These are phyloP conservation scores for Tenualosa ilisha DNA, from an alignment of 2,797 vertebrate genomes.

Conservation along the genomic window DNA sequence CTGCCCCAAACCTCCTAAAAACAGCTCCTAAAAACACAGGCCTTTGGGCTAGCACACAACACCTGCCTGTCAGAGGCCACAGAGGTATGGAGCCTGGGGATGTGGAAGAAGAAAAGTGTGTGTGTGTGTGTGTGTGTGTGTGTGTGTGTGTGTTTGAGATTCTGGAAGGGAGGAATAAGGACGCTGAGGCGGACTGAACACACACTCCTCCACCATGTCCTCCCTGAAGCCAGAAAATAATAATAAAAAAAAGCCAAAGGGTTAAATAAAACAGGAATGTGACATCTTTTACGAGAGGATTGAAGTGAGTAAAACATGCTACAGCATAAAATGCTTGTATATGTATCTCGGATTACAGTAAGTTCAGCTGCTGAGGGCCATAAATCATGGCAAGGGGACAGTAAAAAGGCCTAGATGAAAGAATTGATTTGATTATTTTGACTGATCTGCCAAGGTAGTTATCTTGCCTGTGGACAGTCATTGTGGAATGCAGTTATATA, in stretches of 20 bases:
- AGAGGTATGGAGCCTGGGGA: conserved; percentile 30
- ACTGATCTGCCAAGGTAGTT: conserved; percentile 57
- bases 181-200: conserved; percentile 26
- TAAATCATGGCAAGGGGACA: conserved; percentile 59
- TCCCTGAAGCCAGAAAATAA: conserved; percentile 58
- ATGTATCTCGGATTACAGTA: conserved; percentile 63
- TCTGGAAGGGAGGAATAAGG: not conserved
- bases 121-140: too few species aligned
- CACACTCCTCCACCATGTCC: conserved; percentile 34
- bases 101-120: not conserved
- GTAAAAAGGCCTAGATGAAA: conserved; percentile 60
- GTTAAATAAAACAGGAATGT: conserved; percentile 65
- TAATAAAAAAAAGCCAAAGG: conserved; percentile 42
- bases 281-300: conserved; percentile 62
- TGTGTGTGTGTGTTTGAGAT: not conserved
- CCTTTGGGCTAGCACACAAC: not conserved
- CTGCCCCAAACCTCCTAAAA: not conserved
- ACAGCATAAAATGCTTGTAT: conserved; percentile 66
- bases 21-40: not conserved
- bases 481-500: conserved; percentile 49
- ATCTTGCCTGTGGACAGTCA: conserved; percentile 56
- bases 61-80: conserved; percentile 33
- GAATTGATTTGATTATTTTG: conserved; percentile 63
- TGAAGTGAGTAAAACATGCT: conserved; percentile 60
- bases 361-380: conserved; percentile 56